phyloP scores from a whole-genome alignment of 2,888 invertebrate genomes.

The Apoderus coryli region DNA sequence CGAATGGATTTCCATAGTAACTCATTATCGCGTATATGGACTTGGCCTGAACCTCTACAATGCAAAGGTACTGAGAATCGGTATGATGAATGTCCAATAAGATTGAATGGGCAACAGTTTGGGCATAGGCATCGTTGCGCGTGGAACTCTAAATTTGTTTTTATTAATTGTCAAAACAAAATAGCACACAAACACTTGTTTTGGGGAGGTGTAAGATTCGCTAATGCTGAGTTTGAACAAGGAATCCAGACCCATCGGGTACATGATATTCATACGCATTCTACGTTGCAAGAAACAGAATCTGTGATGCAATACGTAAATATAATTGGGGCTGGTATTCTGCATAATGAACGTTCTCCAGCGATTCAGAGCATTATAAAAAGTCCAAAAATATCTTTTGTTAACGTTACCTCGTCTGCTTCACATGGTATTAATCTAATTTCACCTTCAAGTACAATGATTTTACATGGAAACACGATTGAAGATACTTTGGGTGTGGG shows the following conservation, averaged over 20 bases:
- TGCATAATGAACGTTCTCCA: constrained; percentile 90
- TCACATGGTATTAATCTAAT: constrained; percentile 86
- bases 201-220: constrained; percentile 95
- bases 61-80: constrained; percentile 49
- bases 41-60: constrained; percentile 89
- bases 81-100: constrained; percentile 72
- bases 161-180: constrained; percentile 73
- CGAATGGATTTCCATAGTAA: constrained; percentile 82
- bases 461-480: constrained; percentile 59
- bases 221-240: constrained; percentile 80
- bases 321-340: constrained; percentile 83
- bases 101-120: constrained; percentile 80
- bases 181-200: constrained; percentile 41
- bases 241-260: constrained; percentile 66
- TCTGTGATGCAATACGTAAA: constrained; percentile 69
- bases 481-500: constrained; percentile 80
- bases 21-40: constrained; percentile 75
- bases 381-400: constrained; percentile 65
- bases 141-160: constrained; percentile 86
- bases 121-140: constrained; percentile 73
- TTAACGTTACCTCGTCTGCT: constrained; percentile 72
- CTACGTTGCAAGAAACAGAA: constrained; percentile 49
- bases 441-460: constrained; percentile 71
- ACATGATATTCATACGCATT: constrained; percentile 69
- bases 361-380: constrained; percentile 83